A percentile compares a stretch with the other conserved stretches of the same genome.
These are phyloP conservation scores for Drosophila navojoa DNA, from an alignment of 1,140 invertebrate genomes.

Conservation along the genomic window DNA sequence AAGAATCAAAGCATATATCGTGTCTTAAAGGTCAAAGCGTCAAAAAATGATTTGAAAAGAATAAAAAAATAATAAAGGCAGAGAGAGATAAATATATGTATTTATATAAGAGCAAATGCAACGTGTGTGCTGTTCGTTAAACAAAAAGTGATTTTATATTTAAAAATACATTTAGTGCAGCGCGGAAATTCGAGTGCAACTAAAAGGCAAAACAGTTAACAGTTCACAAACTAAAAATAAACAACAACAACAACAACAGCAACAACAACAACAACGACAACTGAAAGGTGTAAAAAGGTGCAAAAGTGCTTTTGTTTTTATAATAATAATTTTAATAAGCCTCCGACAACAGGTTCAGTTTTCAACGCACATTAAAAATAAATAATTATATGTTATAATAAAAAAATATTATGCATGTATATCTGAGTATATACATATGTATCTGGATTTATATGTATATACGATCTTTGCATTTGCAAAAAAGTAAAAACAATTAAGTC, in stretches of 20 bases:
- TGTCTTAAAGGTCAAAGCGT: constrained; percentile 59
- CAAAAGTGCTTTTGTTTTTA: not conserved
- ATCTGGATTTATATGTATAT: not conserved
- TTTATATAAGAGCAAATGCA: constrained; percentile 16
- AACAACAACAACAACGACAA: constrained; percentile 3
- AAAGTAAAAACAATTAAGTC: not conserved
- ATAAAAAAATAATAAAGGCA: not conserved
- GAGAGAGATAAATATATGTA: constrained; percentile 11
- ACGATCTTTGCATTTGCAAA: not conserved
- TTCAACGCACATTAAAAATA: constrained; percentile 30
- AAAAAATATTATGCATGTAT: constrained; percentile 8
- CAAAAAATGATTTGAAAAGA: constrained; percentile 1
- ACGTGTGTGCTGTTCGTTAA: constrained; percentile 43
- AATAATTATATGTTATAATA: constrained; percentile 26
- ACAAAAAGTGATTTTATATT: constrained; percentile 17
- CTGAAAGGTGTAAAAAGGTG: constrained; percentile 14
- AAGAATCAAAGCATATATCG: constrained; percentile 11
- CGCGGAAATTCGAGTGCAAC: constrained; percentile 28
- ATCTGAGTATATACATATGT: not conserved
- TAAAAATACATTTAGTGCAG: constrained; percentile 23
- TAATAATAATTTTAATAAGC: not conserved
- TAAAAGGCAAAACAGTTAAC: constrained; percentile 22
- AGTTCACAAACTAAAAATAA: constrained; percentile 15
- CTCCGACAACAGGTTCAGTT: constrained; percentile 39
- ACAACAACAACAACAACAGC: constrained; percentile 1